Conservation (phyloP, 2,888 invertebrate species). For the Conchocele bisecta region DNA sequence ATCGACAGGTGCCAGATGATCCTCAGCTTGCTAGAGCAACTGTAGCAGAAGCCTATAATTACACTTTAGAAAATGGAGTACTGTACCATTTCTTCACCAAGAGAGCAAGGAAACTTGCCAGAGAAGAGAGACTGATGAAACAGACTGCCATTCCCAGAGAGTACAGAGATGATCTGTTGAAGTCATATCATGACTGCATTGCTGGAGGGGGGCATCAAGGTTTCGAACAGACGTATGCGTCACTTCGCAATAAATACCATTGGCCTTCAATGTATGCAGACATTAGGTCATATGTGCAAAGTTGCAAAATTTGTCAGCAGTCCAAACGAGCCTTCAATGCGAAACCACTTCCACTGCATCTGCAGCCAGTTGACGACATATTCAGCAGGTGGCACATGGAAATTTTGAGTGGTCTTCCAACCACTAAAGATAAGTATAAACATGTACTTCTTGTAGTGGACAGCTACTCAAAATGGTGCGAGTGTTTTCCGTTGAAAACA, state of each 20-base stretch:
- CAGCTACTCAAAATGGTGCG: slow-evolving; percentile 47
- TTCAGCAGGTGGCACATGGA: slow-evolving; percentile 47
- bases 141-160: slow-evolving; percentile 20
- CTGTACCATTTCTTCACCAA: slow-evolving; percentile 1
- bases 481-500: slow-evolving; percentile 21
- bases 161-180: slow-evolving; percentile 33
- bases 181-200: slow-evolving; percentile 44
- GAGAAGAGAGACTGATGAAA: slow-evolving; percentile 6
- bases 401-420: slow-evolving; percentile 38
- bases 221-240: slow-evolving; percentile 50
- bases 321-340: slow-evolving; percentile 21
- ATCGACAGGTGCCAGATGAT: slow-evolving; percentile 12
- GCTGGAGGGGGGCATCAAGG: slow-evolving; percentile 54
- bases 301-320: slow-evolving; percentile 49
- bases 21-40: background rate
- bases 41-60: slow-evolving; percentile 6
- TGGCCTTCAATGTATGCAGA: slow-evolving; percentile 60
- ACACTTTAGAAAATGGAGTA: background rate
- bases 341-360: slow-evolving; percentile 41
- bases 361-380: slow-evolving; percentile 17
- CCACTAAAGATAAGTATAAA: slow-evolving; percentile 39
- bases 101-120: background rate
- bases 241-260: slow-evolving; percentile 42
- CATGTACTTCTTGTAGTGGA: slow-evolving; percentile 52
- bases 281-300: slow-evolving; percentile 27